Percentiles rank a stretch among this genome's conserved stretches.
phyloP scores from a whole-genome alignment of 2,113 vertebrate species.

The Struthio camelus region DNA sequence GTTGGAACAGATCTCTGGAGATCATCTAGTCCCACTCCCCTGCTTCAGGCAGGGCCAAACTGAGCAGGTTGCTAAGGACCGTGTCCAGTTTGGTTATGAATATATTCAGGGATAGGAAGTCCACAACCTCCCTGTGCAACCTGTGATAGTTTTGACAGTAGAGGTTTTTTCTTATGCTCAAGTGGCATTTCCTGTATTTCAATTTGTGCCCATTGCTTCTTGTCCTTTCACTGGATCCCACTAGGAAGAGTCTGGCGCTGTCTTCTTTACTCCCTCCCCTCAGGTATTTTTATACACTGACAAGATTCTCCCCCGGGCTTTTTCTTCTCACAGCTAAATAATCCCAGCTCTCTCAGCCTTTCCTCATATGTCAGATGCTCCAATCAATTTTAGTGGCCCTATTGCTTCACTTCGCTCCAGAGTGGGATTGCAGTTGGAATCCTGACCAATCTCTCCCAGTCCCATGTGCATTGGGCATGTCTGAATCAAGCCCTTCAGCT shows the following conservation, averaged over 20 bases:
- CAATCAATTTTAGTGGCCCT: background rate
- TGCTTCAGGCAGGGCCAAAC: background rate
- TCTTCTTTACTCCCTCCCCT: background rate
- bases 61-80: background rate
- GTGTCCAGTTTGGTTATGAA: background rate
- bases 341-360: background rate
- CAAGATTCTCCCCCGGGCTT: no score
- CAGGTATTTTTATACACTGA: no score
- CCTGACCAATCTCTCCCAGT: background rate
- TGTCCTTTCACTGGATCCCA: no score
- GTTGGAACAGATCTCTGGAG: no score
- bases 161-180: background rate
- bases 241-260: background rate
- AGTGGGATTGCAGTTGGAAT: background rate
- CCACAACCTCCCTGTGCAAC: background rate
- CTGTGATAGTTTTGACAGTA: background rate
- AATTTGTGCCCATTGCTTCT: background rate
- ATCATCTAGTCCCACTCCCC: background rate
- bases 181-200: background rate
- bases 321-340: background rate
- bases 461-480: background rate
- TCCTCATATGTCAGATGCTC: background rate
- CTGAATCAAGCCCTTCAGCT: background rate
- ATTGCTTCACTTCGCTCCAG: background rate
- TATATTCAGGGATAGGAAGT: background rate